Evolutionary conservation across 2,113 vertebrate genomes (phyloP).

Genomic region (Apodemus speciosus): DNA sequence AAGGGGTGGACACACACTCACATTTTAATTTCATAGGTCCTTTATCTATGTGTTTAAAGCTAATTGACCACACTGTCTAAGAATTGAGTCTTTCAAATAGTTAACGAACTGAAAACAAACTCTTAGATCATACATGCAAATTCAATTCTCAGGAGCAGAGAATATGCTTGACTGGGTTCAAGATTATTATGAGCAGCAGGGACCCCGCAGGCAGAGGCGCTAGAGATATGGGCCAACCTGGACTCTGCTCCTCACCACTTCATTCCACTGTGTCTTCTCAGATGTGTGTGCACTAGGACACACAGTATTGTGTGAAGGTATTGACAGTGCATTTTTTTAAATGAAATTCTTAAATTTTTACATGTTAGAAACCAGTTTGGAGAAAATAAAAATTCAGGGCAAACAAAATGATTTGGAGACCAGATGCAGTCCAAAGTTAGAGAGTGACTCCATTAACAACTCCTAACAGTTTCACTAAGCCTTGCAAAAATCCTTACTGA

Average conservation of each 20-base stretch:
- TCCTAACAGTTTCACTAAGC: background rate
- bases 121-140: constrained; percentile 60
- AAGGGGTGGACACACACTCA: constrained; percentile 45
- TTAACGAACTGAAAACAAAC: constrained; percentile 69
- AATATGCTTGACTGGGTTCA: background rate
- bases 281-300: background rate
- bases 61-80: constrained; percentile 50
- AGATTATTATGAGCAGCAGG: background rate
- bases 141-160: background rate
- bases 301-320: background rate
- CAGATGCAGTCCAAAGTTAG: background rate
- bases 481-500: background rate
- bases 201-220: background rate
- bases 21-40: constrained; percentile 50
- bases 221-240: fast-evolving
- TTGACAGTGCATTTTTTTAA: constrained; percentile 1
- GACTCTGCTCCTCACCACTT: too few species aligned
- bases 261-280: background rate
- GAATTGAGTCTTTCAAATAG: constrained; percentile 52
- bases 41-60: constrained; percentile 56
- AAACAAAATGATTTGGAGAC: background rate
- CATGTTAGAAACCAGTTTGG: background rate
- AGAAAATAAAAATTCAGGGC: background rate
- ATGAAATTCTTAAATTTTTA: background rate
- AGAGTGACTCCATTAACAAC: background rate